These are phyloP conservation scores for Phortica variegata DNA, from an alignment of 1,140 invertebrate genomes.

Conservation along the genomic window DNA sequence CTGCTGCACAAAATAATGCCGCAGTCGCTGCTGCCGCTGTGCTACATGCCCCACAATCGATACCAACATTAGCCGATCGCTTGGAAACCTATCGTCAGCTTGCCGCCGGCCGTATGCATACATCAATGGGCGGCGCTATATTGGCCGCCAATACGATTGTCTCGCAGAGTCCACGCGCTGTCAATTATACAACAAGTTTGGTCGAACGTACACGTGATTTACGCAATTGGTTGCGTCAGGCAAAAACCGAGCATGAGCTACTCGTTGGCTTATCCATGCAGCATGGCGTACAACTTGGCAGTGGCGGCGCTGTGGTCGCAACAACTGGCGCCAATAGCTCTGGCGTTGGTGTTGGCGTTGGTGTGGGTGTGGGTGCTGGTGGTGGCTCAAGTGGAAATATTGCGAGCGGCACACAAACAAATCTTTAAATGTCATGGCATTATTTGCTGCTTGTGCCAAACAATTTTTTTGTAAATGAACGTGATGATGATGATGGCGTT, in stretches of 20 bases:
- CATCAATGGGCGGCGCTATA: conserved; percentile 39
- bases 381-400: neutral
- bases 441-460: too few species aligned
- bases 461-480: too few species aligned
- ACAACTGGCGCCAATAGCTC: conserved; percentile 1
- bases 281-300: conserved; percentile 8
- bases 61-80: conserved; percentile 59
- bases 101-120: conserved; percentile 45
- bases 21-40: neutral
- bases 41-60: conserved; percentile 57
- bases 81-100: conserved; percentile 60
- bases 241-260: conserved; percentile 50
- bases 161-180: conserved; percentile 57
- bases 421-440: conserved; percentile 25
- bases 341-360: conserved; percentile 5
- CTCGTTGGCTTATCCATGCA: conserved; percentile 28
- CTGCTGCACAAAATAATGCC: neutral
- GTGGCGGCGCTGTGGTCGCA: conserved; percentile 2
- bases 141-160: conserved; percentile 58
- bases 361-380: neutral
- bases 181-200: conserved; percentile 60
- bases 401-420: conserved; percentile 11
- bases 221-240: conserved; percentile 64
- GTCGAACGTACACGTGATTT: conserved; percentile 67
- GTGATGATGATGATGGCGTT: too few species aligned